These are phyloP conservation scores for Ephydatia muelleri DNA, from an alignment of 37 sponge, comb jelly and placozoan species.

Conservation along the genomic window DNA sequence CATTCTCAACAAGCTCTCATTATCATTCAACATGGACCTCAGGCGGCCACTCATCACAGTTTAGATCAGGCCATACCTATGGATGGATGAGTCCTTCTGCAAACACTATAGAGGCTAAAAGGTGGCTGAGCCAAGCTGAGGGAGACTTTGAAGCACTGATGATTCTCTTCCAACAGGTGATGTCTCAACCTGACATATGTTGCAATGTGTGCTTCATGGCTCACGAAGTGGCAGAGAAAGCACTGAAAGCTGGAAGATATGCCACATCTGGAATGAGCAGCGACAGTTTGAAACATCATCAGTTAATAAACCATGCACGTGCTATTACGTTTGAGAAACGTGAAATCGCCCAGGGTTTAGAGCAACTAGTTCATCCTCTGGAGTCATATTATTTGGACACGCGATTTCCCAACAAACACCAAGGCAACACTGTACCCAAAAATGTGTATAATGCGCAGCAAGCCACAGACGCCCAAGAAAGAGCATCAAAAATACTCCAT, in stretches of 20 bases:
- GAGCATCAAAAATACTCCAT: neutral
- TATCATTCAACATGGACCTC: neutral
- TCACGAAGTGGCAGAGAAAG: slow-evolving; percentile 58
- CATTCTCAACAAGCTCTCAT: neutral
- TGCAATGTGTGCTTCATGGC: slow-evolving; percentile 52
- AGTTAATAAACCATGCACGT: neutral
- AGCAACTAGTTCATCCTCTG: neutral
- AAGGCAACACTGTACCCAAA: neutral
- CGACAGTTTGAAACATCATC: neutral
- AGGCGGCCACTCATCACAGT: neutral
- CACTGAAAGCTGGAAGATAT: slow-evolving; percentile 66
- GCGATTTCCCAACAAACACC: slow-evolving; percentile 39
- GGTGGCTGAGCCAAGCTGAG: slow-evolving; percentile 51
- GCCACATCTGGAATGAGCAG: slow-evolving; percentile 9
- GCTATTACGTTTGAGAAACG: neutral
- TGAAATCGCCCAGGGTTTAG: neutral
- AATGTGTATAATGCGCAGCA: neutral
- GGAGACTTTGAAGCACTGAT: slow-evolving; percentile 29
- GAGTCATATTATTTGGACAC: slow-evolving; percentile 26
- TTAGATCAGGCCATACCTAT: neutral
- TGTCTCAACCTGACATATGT: slow-evolving; percentile 2
- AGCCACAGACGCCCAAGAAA: slow-evolving; percentile 6
- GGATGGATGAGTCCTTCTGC: neutral
- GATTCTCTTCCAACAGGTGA: neutral
- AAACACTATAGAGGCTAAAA: slow-evolving; percentile 17